A percentile compares a stretch with the other conserved stretches of the same genome.
Conservation (phyloP, 2,113 vertebrate species). For the Mohoua ochrocephala region DNA sequence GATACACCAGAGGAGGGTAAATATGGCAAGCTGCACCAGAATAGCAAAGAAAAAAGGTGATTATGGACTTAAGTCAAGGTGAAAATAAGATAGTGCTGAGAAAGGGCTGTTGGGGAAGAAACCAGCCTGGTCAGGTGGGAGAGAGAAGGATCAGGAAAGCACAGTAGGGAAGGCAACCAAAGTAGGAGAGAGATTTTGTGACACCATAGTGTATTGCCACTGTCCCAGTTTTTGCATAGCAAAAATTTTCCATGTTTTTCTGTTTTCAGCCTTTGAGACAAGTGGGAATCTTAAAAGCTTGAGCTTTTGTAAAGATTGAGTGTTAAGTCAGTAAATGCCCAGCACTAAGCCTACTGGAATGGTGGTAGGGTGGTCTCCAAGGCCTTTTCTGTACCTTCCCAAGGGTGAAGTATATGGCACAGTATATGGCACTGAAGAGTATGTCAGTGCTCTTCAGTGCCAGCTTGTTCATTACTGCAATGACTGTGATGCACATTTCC, state of each 20-base stretch:
- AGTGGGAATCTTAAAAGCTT: neutral
- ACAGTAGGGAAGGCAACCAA: neutral
- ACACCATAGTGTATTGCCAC: neutral
- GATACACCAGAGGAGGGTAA: neutral
- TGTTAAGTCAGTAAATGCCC: neutral
- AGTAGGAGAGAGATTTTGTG: neutral
- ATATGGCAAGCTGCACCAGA: neutral
- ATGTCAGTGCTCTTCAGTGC: neutral
- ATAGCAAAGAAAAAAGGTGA: neutral
- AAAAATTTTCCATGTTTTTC: neutral
- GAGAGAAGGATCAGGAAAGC: neutral
- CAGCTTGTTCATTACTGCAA: neutral
- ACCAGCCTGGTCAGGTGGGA: neutral
- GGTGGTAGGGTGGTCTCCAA: neutral
- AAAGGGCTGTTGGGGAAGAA: neutral
- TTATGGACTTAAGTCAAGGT: neutral
- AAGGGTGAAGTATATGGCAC: neutral
- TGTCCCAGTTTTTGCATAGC: rapidly evolving
- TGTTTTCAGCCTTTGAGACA: neutral
- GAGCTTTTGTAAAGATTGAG: neutral
- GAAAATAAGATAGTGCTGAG: neutral
- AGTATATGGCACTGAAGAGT: rapidly evolving
- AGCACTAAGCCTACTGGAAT: neutral
- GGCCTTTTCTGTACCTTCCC: neutral
- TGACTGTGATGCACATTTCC: neutral